Percentiles rank a stretch among this genome's conserved stretches.
These are phyloP conservation scores for Phyllotis vaccarum DNA, from an alignment of 2,797 vertebrate species.

Conservation along the genomic window DNA sequence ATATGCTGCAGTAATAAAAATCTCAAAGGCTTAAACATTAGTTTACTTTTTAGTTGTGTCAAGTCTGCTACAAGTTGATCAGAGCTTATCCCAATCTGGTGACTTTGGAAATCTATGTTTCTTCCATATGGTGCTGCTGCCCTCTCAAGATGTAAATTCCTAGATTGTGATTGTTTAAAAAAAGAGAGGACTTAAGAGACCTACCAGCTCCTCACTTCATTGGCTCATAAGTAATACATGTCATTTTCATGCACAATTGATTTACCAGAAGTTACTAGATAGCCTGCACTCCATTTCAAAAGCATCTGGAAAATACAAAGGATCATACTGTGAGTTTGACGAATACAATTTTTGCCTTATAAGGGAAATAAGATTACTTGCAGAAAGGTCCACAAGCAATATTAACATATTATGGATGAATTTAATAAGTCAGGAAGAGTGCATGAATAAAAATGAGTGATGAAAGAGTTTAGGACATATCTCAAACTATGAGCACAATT, in stretches of 20 bases:
- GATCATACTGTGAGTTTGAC: neutral
- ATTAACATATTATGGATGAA: neutral
- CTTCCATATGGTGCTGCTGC: slow-evolving; percentile 11
- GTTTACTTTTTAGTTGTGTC: slow-evolving; percentile 29
- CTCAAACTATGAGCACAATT: neutral
- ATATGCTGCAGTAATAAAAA: slow-evolving; percentile 25
- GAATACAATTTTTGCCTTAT: neutral
- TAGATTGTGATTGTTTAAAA: neutral
- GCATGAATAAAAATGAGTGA: neutral
- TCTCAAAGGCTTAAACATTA: slow-evolving; percentile 20
- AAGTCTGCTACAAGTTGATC: slow-evolving; percentile 29
- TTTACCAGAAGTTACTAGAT: slow-evolving; percentile 29
- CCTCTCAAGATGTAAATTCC: slow-evolving; percentile 19
- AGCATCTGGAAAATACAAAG: neutral
- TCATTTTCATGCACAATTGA: neutral
- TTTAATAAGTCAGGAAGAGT: neutral
- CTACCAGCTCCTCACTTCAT: neutral
- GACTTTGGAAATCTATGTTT: slow-evolving; percentile 11
- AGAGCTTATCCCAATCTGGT: slow-evolving; percentile 54
- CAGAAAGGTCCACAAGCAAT: neutral
- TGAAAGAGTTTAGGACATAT: neutral
- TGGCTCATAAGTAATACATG: neutral
- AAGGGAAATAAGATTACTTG: slow-evolving; percentile 10
- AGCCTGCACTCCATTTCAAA: neutral
- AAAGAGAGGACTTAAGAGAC: slow-evolving; percentile 40